Base-by-base conservation (phyloP, 2,888 invertebrate species). In the Watsonalla cultraria region DNA sequence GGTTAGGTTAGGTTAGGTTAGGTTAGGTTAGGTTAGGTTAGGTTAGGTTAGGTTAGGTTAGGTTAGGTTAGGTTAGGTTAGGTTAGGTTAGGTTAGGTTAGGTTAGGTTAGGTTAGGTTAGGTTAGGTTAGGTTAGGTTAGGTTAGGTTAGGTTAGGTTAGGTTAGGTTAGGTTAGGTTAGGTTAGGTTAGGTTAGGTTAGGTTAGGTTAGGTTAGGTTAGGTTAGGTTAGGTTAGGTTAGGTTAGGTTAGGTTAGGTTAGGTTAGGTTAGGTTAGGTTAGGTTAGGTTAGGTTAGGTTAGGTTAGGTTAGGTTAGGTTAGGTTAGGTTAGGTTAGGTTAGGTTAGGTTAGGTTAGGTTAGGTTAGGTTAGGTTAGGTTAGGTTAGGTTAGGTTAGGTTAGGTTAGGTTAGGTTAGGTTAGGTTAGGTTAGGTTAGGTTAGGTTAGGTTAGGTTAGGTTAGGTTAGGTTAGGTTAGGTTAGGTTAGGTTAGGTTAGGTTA, bases 1-100 rank as follows among this genome's bases (percentile, higher is more conserved):
- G 48, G 48, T 48, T 48, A 48, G 48, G 48, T 48, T 48, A 48
- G 48, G 48, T 48, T 48, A 48, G 48, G 48, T 48, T 48, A 48
- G 48, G 48, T 48, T 48, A 48, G 48, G 48, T 48, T 48, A 48
- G 48, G 48, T 48, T 48, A 48, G 48, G 48, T 48, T 48, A 48
- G 48, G 48, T 48, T 48, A 48, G 48, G 48, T 48, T 48, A 48
- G 48, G 48, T 48, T 48, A 48, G 48, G 48, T 48, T 48, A 48
- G 48, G 48, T 48, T 48, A 48, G 48, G 48, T 48, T 48, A 48
- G 48, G 48, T 48, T 48, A 48, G 48, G 48, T 48, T 48, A 48
- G 48, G 48, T 48, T 48, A 48, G 48, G 48, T 48, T 48, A 48
- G 48, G 48, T 48, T 48, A 48, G 48, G 48, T 48, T 48, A 48